These are phyloP conservation scores for Gortyna flavago DNA, from an alignment of 2,888 invertebrate species.

Conservation along the genomic window DNA sequence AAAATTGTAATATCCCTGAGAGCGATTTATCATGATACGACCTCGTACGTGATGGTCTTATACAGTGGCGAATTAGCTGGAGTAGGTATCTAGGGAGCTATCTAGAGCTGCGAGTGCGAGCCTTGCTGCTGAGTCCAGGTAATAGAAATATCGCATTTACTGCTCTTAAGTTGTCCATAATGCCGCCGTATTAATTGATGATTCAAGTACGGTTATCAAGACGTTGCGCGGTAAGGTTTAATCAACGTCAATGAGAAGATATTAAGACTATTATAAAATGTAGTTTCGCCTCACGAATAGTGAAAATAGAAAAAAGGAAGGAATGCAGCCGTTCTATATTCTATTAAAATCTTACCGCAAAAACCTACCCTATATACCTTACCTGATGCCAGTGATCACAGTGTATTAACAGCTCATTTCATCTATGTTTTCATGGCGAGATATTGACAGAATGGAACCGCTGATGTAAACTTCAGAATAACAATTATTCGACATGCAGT, in stretches of 20 bases:
- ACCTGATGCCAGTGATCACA: too few relatives aligned
- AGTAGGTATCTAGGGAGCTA: conserved; percentile 74
- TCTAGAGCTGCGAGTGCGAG: conserved; percentile 68
- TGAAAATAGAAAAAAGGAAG: conserved; percentile 3
- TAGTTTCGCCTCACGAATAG: conserved; percentile 17
- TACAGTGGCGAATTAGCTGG: conserved; percentile 76
- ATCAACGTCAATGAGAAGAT: conserved; percentile 34
- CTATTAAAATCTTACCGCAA: too few relatives aligned
- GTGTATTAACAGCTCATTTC: too few relatives aligned
- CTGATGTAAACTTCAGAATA: conserved; percentile 3
- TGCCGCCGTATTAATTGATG: conserved; percentile 34
- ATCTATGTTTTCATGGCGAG: too few relatives aligned
- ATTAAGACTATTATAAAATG: conserved; percentile 30
- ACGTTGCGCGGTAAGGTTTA: conserved; percentile 32
- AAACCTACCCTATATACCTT: too few relatives aligned
- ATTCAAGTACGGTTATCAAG: conserved; percentile 32
- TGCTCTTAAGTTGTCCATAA: conserved; percentile 48
- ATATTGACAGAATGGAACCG: not conserved
- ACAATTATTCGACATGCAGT: conserved; percentile 13
- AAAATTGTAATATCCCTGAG: conserved; percentile 67
- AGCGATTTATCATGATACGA: conserved; percentile 76
- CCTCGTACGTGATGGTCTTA: conserved; percentile 77
- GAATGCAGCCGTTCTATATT: too few relatives aligned
- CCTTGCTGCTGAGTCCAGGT: conserved; percentile 62
- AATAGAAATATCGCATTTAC: conserved; percentile 66